Base-by-base conservation (phyloP, 2,797 vertebrate species). In the Silurus aristotelis region DNA sequence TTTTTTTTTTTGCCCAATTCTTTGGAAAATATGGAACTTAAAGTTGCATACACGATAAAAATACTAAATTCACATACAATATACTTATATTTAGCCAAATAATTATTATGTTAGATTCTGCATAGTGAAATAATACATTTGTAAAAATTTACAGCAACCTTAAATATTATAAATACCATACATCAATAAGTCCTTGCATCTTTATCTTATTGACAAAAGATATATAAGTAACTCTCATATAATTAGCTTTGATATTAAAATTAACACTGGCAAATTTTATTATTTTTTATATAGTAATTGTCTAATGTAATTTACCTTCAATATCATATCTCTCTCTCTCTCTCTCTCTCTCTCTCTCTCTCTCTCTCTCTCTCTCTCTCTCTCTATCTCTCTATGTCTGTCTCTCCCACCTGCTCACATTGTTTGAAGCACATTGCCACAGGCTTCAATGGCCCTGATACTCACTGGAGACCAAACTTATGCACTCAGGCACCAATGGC, bases 391-490 rank as follows among this genome's bases (percentile, higher is more conserved):
- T 13, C 66, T 15, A 6, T 15, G 25, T 9, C 67, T 9, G 7
- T 19, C 31, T 17, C 66, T 20, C 68, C 20, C 46, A 27, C 52
- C 7, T 31, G 25, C 27, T 76, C 22, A 63, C 31, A 79, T 63
- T 63, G 58, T 79, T 79, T 60, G 58, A 79, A 63, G 60, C 80
- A 72, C 25, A 79, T 38, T 80, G 43, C 72, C 72, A 68, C 58
- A 68, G 55, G 48, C 76, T 82, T 88, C 61, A 88, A 76, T 87
- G 80, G 60, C 76, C 38, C n/a, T 60, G 63, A 27, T 43, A 60
- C 71, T 73, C 68, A 75, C 76, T 58, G 68, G 60, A 85, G 84
- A 84, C 66, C 78, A 79, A 80, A 70, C 81, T 82, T n/a, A 55
- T 75, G 17, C 55, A 84, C 61, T 71, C 52, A 61, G 80, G 17